These are phyloP conservation scores for Cettia cetti DNA, from an alignment of 2,113 vertebrate genomes.

Conservation along the genomic window DNA sequence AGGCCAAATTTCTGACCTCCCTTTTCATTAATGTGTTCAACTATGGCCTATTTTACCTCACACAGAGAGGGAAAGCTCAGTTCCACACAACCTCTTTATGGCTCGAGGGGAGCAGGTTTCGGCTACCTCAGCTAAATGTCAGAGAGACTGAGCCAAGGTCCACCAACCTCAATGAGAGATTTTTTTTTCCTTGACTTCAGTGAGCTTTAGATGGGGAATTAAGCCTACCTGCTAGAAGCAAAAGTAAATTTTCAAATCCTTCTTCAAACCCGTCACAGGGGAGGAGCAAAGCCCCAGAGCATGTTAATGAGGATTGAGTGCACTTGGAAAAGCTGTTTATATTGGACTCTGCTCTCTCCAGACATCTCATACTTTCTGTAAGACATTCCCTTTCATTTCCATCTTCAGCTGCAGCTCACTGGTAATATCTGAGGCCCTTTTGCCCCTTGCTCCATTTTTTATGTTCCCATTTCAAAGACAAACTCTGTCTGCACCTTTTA, in stretches of 20 bases:
- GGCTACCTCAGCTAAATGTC: neutral
- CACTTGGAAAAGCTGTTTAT: slow-evolving; percentile 6
- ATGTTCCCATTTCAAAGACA: neutral
- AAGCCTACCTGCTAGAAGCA: neutral
- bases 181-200: neutral
- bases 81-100: neutral
- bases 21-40: neutral
- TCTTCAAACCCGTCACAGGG: neutral
- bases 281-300: neutral
- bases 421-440: neutral
- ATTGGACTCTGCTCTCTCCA: neutral
- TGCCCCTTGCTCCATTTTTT: neutral
- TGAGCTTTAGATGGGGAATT: neutral
- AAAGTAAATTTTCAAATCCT: neutral
- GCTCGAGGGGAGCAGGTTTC: neutral
- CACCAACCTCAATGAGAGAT: neutral
- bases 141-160: neutral
- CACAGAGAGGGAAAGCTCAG: neutral
- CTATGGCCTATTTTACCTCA: neutral
- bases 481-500: neutral
- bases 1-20: neutral
- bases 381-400: neutral
- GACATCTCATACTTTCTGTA: neutral
- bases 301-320: neutral
- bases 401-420: neutral